These are phyloP conservation scores for Mobula birostris DNA, from an alignment of 2,113 vertebrate genomes.

Conservation along the genomic window DNA sequence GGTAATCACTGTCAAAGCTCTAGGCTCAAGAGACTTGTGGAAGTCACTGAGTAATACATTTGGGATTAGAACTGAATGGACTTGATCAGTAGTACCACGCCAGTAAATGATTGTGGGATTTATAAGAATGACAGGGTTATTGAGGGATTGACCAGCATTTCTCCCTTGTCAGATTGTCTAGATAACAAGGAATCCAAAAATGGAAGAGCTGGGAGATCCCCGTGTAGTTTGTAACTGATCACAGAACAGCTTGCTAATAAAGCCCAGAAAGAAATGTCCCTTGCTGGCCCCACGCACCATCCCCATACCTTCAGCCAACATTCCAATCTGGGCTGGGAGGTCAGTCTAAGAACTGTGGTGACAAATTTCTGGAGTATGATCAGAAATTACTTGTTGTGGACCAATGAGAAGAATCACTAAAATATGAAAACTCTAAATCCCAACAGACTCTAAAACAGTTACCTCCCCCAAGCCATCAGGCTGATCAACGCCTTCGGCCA, in stretches of 20 bases:
- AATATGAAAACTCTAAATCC: constrained; percentile 47
- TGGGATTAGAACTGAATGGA: constrained; percentile 52
- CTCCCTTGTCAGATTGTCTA: constrained; percentile 44
- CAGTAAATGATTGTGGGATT: constrained; percentile 41
- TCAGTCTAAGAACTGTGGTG: constrained; percentile 59
- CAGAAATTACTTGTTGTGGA: constrained; percentile 90
- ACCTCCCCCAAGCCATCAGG: too few relatives aligned
- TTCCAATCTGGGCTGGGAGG: constrained; percentile 78
- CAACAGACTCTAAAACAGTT: too few relatives aligned
- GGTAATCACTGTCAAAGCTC: constrained; percentile 44
- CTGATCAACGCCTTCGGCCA: too few relatives aligned
- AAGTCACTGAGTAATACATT: constrained; percentile 50
- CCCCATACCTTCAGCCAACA: constrained; percentile 42
- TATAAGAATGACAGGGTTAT: constrained; percentile 31
- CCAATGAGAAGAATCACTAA: constrained; percentile 80
- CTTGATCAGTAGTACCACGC: constrained; percentile 43
- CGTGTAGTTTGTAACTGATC: constrained; percentile 33
- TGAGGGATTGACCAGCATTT: constrained; percentile 45
- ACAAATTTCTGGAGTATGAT: constrained; percentile 73
- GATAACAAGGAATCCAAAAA: constrained; percentile 41
- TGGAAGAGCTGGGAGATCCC: neutral
- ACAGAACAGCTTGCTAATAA: constrained; percentile 36
- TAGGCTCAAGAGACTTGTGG: constrained; percentile 41
- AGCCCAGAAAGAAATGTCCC: constrained; percentile 35
- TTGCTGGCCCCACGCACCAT: neutral